Conservation (phyloP, 2,888 invertebrate species). For the Cataglyphis altisquamis region DNA sequence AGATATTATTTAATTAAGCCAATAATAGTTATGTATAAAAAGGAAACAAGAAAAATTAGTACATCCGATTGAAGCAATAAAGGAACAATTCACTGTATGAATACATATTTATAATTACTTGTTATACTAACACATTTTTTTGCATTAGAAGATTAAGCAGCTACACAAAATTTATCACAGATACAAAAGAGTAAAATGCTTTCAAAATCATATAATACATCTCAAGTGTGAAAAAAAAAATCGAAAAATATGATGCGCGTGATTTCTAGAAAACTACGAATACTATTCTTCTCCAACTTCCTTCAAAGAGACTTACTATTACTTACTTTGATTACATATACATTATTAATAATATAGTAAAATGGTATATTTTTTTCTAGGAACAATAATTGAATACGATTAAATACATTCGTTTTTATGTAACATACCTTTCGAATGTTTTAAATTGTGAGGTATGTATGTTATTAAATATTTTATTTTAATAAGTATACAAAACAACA, state of each 20-base stretch:
- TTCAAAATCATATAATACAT: neutral
- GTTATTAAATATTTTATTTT: constrained; percentile 28
- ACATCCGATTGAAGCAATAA: neutral
- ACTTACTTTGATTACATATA: constrained; percentile 15
- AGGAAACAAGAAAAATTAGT: neutral
- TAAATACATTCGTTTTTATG: constrained; percentile 25
- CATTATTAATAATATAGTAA: constrained; percentile 26
- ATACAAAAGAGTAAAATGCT: constrained; percentile 6
- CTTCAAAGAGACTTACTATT: neutral
- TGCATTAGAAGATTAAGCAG: neutral
- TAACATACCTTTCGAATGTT: constrained; percentile 6
- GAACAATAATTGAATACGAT: constrained; percentile 31
- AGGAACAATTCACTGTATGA: neutral
- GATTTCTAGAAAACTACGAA: constrained; percentile 15
- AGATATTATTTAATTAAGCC: constrained; percentile 10
- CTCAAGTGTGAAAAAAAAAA: neutral
- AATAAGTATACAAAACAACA: constrained; percentile 28
- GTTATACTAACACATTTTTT: constrained; percentile 6
- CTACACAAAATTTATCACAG: constrained; percentile 32
- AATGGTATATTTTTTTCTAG: constrained; percentile 5
- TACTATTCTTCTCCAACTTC: neutral
- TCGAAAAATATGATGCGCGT: neutral
- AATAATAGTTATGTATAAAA: neutral
- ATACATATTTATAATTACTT: neutral
- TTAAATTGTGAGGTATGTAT: constrained; percentile 22